Percentiles rank a stretch among this genome's conserved stretches.
These are phyloP conservation scores for Microtus montanus DNA, from an alignment of 2,113 vertebrate species.

Conservation along the genomic window DNA sequence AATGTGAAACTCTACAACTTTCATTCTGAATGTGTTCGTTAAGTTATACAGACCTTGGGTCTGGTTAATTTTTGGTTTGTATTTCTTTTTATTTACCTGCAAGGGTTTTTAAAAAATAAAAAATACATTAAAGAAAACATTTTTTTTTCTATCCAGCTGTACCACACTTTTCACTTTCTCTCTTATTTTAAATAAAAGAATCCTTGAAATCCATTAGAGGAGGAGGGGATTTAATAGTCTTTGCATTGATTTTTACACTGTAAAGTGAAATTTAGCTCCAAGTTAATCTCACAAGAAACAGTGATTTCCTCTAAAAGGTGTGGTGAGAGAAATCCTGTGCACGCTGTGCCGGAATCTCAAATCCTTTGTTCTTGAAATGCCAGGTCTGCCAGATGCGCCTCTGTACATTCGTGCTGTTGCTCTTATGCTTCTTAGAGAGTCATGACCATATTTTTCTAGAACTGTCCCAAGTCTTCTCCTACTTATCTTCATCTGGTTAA, in stretches of 20 bases:
- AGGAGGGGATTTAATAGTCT: background rate
- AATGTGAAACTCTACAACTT: background rate
- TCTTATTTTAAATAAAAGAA: background rate
- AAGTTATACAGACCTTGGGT: background rate
- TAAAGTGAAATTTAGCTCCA: background rate
- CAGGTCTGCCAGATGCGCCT: background rate
- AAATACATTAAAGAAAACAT: background rate
- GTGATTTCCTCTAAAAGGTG: background rate
- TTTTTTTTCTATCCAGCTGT: background rate
- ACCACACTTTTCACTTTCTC: background rate
- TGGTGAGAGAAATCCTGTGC: background rate
- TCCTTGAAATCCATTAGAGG: background rate
- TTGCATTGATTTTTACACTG: background rate
- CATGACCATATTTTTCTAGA: background rate
- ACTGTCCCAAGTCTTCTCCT: background rate
- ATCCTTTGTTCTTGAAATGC: conserved; percentile 13
- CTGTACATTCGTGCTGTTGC: background rate
- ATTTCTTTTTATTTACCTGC: background rate
- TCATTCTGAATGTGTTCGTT: background rate
- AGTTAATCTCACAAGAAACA: background rate
- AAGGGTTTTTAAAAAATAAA: background rate
- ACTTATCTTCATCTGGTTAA: background rate
- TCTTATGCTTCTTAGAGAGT: background rate
- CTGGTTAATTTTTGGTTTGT: background rate
- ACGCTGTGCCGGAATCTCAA: background rate